Conservation (phyloP, 1,140 invertebrate species). For the Cotesia typhae region DNA sequence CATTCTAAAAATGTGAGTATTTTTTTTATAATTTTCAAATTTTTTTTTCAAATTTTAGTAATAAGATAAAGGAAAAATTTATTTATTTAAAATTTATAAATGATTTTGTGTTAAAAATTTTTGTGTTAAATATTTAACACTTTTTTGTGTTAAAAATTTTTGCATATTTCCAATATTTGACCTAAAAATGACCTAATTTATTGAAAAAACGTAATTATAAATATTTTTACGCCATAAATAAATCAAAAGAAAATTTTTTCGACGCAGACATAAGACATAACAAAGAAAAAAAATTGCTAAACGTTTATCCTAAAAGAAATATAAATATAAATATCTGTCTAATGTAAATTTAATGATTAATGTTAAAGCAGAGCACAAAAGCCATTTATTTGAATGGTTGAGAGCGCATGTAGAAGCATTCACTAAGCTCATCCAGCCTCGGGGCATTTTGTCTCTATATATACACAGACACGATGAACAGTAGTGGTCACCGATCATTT, state of each 20-base stretch:
- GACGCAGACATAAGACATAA: no score
- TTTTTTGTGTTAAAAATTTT: no score
- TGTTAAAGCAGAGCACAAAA: conserved; percentile 3
- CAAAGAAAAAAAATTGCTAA: background rate
- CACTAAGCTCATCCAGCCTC: background rate
- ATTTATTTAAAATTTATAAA: no score
- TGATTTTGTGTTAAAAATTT: no score
- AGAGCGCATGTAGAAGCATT: conserved; percentile 10
- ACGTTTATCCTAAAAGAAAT: background rate
- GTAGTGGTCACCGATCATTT: conserved; percentile 37
- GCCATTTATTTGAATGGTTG: conserved; percentile 9
- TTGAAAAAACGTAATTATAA: no score
- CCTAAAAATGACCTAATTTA: no score
- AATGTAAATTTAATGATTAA: conserved; percentile 5
- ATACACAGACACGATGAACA: conserved; percentile 20
- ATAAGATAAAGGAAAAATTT: background rate
- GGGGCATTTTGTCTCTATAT: conserved; percentile 13
- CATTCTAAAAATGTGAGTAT: conserved; percentile 10
- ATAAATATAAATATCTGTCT: background rate
- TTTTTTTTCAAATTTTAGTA: background rate
- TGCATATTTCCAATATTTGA: no score
- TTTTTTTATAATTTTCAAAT: background rate
- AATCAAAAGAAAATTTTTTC: no score
- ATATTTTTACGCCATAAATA: no score
- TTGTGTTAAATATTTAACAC: no score